Evolutionary conservation across 1,140 invertebrate species (phyloP).

Genomic region (Neotoxoptera formosana): DNA sequence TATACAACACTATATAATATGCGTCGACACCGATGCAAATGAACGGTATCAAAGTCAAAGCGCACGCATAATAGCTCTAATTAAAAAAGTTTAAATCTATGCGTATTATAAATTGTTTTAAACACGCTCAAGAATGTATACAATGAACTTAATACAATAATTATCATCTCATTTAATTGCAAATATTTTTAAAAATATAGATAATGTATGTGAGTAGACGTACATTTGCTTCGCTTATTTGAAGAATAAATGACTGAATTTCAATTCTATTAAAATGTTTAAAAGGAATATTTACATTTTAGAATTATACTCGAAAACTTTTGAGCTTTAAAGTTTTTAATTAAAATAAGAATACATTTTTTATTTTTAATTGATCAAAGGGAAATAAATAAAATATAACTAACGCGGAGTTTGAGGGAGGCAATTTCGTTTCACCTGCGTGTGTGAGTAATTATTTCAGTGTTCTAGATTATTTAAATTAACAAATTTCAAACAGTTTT

Average conservation of each 20-base stretch:
- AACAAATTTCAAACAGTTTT: not conserved
- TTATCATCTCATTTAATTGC: not conserved
- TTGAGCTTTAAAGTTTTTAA: not conserved
- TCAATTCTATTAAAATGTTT: not conserved
- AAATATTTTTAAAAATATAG: not conserved
- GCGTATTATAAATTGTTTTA: conserved; percentile 13
- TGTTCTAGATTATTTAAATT: not conserved
- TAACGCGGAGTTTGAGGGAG: not conserved
- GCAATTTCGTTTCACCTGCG: not conserved
- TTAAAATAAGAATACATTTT: conserved; percentile 33
- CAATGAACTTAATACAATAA: not conserved
- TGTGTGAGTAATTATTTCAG: not conserved
- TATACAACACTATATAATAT: not conserved
- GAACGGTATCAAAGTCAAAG: not conserved
- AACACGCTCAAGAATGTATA: conserved; percentile 7
- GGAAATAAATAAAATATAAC: not conserved
- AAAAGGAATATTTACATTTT: conserved; percentile 25
- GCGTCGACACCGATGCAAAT: not conserved
- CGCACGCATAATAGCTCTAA: not conserved
- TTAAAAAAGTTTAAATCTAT: conserved; percentile 19
- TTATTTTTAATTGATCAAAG: conserved; percentile 40
- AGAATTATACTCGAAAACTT: not conserved
- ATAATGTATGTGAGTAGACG: not conserved
- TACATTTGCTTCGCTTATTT: not conserved
- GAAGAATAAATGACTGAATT: not conserved